Percentiles rank a stretch among this genome's conserved stretches.
Conservation (phyloP, 2,888 invertebrate genomes). For the Polyommatus icarus region DNA sequence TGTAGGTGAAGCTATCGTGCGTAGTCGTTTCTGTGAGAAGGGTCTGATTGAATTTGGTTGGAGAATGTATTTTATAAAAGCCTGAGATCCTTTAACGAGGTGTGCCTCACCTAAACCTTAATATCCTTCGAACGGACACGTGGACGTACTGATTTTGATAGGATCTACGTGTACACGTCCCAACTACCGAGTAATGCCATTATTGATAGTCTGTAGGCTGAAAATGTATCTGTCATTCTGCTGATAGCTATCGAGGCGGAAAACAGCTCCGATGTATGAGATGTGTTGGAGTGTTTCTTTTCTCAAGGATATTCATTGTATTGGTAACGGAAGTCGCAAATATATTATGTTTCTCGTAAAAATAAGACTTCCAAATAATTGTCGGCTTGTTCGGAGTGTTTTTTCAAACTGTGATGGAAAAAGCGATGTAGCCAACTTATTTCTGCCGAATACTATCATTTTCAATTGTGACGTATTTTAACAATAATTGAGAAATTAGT, state of each 20-base stretch:
- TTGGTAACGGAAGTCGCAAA: neutral
- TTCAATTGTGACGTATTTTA: neutral
- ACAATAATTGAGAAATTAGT: neutral
- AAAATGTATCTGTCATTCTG: conserved; percentile 20
- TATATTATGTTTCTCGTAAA: conserved; percentile 7
- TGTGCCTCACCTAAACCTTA: neutral
- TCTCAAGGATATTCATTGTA: conserved; percentile 8
- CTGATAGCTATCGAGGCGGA: conserved; percentile 1
- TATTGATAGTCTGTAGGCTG: neutral
- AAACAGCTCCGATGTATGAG: conserved; percentile 1
- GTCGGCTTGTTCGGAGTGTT: neutral
- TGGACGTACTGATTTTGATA: neutral
- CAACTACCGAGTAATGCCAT: neutral
- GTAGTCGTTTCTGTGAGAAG: neutral
- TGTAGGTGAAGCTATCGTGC: neutral
- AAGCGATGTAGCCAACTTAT: too few species aligned
- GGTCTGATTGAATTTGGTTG: neutral
- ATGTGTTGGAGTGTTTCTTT: neutral
- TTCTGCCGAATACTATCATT: neutral
- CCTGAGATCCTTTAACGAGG: conserved; percentile 3
- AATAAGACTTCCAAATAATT: neutral
- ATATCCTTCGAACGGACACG: neutral
- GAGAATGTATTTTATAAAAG: neutral
- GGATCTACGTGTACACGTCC: neutral
- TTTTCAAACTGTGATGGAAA: neutral